Evolutionary conservation across 2,888 invertebrate species (phyloP).

Genomic region (Meiosimyza decipiens): DNA sequence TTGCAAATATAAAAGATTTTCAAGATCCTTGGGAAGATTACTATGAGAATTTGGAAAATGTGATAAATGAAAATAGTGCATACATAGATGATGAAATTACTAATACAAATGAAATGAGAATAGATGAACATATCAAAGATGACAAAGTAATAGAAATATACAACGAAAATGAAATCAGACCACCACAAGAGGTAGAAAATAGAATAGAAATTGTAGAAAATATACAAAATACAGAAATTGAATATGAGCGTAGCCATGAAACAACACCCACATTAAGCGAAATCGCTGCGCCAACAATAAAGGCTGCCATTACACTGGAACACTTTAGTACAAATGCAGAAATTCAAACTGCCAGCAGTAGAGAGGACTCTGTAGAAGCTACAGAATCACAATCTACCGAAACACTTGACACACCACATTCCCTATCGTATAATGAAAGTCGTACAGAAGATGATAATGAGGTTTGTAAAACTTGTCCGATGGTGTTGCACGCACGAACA

Average conservation of each 20-base stretch:
- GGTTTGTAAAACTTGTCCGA: conserved; percentile 23
- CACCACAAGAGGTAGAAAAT: background rate
- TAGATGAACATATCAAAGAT: background rate
- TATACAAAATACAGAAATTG: background rate
- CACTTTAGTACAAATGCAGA: conserved; percentile 29
- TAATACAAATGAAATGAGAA: background rate
- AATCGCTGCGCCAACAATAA: background rate
- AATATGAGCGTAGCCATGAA: background rate
- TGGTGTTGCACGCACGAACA: background rate
- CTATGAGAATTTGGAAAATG: conserved; percentile 69
- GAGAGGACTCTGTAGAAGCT: background rate
- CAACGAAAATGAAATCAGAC: conserved; percentile 3
- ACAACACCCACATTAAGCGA: background rate
- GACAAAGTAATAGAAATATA: background rate
- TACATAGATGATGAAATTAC: background rate
- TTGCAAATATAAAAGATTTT: conserved; percentile 56
- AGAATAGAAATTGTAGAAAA: conserved; percentile 2
- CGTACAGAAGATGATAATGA: conserved; percentile 13
- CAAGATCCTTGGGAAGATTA: conserved; percentile 83
- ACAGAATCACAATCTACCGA: conserved; percentile 12
- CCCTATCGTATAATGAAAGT: conserved; percentile 20
- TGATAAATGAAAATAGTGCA: conserved; percentile 32
- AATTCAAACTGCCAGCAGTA: conserved; percentile 9
- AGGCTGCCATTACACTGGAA: conserved; percentile 19
- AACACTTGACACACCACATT: conserved; percentile 19